Evolutionary conservation across 2,888 invertebrate genomes (phyloP), one percentile per base, ranked within the genome.

Genomic region (Rhyacophila evoluta): DNA sequence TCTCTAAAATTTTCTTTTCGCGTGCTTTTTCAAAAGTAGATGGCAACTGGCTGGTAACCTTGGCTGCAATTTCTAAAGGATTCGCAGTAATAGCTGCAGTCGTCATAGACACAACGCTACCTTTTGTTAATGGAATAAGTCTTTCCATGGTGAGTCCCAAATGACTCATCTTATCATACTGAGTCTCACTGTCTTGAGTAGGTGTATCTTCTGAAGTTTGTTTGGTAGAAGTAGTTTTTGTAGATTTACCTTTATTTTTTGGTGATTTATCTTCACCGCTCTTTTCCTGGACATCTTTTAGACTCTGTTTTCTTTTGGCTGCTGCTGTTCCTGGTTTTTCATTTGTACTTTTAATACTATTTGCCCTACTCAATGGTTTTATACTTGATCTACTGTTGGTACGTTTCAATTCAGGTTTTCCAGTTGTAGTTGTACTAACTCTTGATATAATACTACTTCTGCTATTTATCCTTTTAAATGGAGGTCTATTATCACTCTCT

Each of bases 81-180:
- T 91, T 91, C 4, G 91, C 88, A 73, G 91, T 90, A 73, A 91
- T 91, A 4, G 91, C 91, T 19, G 91, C 91, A 3, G 91, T 91
- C 11, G 91, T 91, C 91, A 91, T 91, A 15, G 91, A 91, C 55
- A 91, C 87, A 25, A 91, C 87, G 81, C 86, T 90, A 83, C 89
- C 88, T 84, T 89, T 90, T 0, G 89, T 89, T 74, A 90, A 83
- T 74, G 89, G 87, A 5, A 90, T 87, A 12, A 90, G 84, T 78
- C 89, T 89, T 25, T 87, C 87, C 70, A 77, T 67, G 12, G 55
- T 87, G 87, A 81, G 87, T 87, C n/a, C 86, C 86, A 11, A 85
- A 83, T 76, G 73, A 36, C 78, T 81, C 5, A 84, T 12, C 77
- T 88, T 89, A 79, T 90, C 89, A 81, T 88, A 89, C 83, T 90